A percentile compares a stretch with the other conserved stretches of the same genome.
phyloP scores from a whole-genome alignment of 2,888 invertebrate species.

The Brenthis daphne region DNA sequence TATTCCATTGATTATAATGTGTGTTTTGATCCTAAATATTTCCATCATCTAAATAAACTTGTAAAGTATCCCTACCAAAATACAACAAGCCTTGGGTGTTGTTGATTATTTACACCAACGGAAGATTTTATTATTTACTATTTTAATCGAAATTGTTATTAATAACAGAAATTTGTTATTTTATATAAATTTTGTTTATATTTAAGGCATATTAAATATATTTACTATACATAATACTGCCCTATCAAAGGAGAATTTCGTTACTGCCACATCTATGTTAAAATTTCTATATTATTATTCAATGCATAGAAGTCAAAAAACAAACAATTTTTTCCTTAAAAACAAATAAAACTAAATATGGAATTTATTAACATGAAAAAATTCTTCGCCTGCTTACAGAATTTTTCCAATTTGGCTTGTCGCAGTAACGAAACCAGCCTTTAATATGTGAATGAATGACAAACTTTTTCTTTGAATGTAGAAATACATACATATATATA shows the following conservation, averaged over 20 bases:
- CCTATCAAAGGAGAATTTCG: slow-evolving; percentile 8
- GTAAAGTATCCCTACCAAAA: slow-evolving; percentile 24
- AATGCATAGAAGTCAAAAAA: neutral
- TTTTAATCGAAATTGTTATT: slow-evolving; percentile 8
- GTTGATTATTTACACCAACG: slow-evolving; percentile 19
- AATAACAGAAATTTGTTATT: slow-evolving; percentile 1
- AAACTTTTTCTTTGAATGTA: slow-evolving; percentile 8
- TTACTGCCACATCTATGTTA: neutral
- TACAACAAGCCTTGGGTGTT: slow-evolving; percentile 13
- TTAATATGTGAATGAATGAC: slow-evolving; percentile 12
- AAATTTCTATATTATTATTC: neutral
- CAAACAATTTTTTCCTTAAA: neutral
- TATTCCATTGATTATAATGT: slow-evolving; percentile 11
- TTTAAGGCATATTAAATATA: slow-evolving; percentile 11
- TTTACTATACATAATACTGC: slow-evolving; percentile 18
- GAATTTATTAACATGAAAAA: too few relatives aligned
- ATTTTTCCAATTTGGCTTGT: neutral
- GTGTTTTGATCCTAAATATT: slow-evolving; percentile 14
- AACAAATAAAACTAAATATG: too few relatives aligned
- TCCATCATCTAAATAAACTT: slow-evolving; percentile 12
- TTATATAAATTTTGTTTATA: slow-evolving; percentile 20
- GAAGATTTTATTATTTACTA: slow-evolving; percentile 21
- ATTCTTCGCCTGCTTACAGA: too few relatives aligned
- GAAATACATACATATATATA: slow-evolving; percentile 18
- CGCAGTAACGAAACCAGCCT: slow-evolving; percentile 11